Percentiles rank a stretch among this genome's conserved stretches.
These are phyloP conservation scores for Thumatha senex DNA, from an alignment of 2,888 invertebrate species.

Conservation along the genomic window DNA sequence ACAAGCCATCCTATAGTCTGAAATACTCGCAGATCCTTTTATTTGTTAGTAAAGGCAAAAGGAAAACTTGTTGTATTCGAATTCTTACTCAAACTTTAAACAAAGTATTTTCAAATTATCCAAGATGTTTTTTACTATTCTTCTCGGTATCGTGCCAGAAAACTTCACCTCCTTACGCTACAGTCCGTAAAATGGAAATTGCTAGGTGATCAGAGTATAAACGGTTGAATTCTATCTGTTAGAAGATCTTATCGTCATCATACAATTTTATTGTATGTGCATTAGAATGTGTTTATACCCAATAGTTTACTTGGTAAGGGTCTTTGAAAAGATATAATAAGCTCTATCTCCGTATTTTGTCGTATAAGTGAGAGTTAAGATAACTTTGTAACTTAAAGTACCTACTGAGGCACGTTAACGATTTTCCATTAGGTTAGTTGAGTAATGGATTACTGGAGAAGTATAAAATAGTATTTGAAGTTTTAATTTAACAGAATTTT, in stretches of 20 bases:
- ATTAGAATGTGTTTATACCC: constrained; percentile 17
- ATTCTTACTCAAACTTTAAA: not conserved
- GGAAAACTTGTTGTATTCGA: too few relatives aligned
- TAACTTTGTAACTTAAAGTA: not conserved
- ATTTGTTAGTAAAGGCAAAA: too few relatives aligned
- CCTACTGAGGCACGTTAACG: not conserved
- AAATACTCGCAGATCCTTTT: not conserved
- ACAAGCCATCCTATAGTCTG: not conserved
- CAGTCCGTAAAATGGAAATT: constrained; percentile 20
- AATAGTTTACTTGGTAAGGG: constrained; percentile 34
- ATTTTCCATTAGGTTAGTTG: not conserved
- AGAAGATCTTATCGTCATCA: constrained; percentile 24
- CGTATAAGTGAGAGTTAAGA: not conserved
- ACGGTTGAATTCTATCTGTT: constrained; percentile 26
- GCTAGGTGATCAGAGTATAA: constrained; percentile 18
- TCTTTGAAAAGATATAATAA: constrained; percentile 28
- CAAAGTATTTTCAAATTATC: not conserved
- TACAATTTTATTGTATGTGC: constrained; percentile 32
- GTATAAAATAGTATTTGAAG: too few relatives aligned
- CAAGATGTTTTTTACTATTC: not conserved
- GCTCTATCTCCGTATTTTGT: constrained; percentile 15
- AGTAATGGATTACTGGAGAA: not conserved
- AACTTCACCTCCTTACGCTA: not conserved
- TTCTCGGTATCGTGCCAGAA: not conserved
- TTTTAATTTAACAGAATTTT: too few relatives aligned